Evolutionary conservation across 2,888 invertebrate species (phyloP).

Genomic region (Pachliopta kotzebuea): DNA sequence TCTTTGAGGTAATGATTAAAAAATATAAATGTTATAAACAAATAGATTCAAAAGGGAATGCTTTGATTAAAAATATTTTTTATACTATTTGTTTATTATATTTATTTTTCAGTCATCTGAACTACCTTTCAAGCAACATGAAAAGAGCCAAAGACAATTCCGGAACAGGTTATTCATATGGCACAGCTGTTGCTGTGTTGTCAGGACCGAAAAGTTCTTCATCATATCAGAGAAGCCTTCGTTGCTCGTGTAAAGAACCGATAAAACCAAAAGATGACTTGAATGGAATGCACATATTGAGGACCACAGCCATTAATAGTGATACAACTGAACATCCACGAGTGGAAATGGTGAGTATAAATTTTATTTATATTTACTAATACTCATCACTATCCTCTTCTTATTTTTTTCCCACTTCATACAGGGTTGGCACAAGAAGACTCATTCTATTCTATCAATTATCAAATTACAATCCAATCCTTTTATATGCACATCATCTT

Average conservation of each 20-base stretch:
- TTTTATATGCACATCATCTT: too few relatives aligned
- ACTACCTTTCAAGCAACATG: constrained; percentile 53
- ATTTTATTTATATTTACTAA: constrained; percentile 8
- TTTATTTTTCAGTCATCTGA: constrained; percentile 50
- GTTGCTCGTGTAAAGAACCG: constrained; percentile 54
- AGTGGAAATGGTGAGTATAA: constrained; percentile 52
- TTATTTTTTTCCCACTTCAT: too few relatives aligned
- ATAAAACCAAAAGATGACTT: constrained; percentile 44
- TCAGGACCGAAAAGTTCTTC: constrained; percentile 41
- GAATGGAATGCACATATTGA: constrained; percentile 54
- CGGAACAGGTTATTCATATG: constrained; percentile 67
- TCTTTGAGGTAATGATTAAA: background rate
- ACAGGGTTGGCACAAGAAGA: too few relatives aligned
- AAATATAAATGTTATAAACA: background rate
- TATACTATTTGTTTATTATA: background rate
- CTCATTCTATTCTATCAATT: too few relatives aligned
- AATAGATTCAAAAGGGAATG: background rate
- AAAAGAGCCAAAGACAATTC: constrained; percentile 72
- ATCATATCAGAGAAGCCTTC: constrained; percentile 40
- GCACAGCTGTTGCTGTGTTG: constrained; percentile 59
- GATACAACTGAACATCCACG: constrained; percentile 48
- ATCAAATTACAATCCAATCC: too few relatives aligned
- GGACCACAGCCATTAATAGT: constrained; percentile 67
- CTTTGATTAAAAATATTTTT: background rate
- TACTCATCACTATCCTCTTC: background rate